Percentiles rank a stretch among this genome's conserved stretches.
Conservation (phyloP, 2,888 invertebrate species). For the Rotaria macrura region DNA sequence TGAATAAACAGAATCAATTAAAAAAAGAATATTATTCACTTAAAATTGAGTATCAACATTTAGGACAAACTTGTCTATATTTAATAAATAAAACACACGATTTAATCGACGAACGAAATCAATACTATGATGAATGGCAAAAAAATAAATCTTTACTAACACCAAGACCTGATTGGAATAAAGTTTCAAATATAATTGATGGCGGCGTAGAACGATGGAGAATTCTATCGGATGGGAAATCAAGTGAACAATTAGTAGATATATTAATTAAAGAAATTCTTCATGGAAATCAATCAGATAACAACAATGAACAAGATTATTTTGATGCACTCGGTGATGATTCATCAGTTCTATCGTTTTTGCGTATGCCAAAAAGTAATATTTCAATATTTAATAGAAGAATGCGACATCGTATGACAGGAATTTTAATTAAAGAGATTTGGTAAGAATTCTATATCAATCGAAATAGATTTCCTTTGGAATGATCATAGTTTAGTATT, state of each 20-base stretch:
- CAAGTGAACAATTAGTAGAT: background rate
- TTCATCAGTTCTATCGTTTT: background rate
- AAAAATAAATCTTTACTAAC: background rate
- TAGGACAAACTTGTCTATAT: slow-evolving; percentile 8
- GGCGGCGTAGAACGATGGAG: background rate
- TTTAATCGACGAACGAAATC: slow-evolving; percentile 6
- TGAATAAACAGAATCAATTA: background rate
- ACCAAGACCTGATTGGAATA: slow-evolving; percentile 19
- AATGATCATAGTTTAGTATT: too few species aligned
- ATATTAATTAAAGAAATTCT: background rate
- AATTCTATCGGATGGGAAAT: background rate
- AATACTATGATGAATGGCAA: slow-evolving; percentile 16
- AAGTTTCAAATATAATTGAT: slow-evolving; percentile 1
- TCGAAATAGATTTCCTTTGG: background rate
- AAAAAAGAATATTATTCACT: background rate
- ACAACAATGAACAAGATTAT: background rate
- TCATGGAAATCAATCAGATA: background rate
- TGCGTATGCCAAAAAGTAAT: background rate
- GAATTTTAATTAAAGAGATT: background rate
- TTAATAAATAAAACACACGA: background rate
- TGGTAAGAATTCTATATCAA: background rate
- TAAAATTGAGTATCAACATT: background rate
- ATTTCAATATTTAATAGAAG: background rate
- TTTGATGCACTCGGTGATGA: background rate
- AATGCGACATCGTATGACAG: background rate